Conservation (phyloP, 2,888 invertebrate genomes). For the Antheraea assamensis region DNA sequence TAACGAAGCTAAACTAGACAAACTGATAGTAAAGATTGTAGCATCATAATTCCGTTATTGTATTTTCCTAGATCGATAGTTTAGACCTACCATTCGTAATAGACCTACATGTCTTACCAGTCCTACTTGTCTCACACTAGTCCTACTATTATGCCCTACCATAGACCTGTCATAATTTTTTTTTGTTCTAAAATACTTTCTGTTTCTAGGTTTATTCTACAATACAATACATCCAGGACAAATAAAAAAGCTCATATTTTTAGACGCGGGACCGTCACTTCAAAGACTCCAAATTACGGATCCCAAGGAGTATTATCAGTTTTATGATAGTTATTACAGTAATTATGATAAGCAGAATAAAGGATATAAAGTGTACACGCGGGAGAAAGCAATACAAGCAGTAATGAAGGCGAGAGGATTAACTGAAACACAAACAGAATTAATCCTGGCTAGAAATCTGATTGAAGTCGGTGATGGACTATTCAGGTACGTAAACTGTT, state of each 20-base stretch:
- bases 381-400: constrained; percentile 60
- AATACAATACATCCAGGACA: constrained; percentile 71
- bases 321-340: constrained; percentile 56
- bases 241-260: constrained; percentile 68
- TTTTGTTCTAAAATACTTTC: too few relatives aligned
- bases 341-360: constrained; percentile 50
- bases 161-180: too few relatives aligned
- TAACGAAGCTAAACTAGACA: too few relatives aligned
- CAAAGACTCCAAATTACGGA: constrained; percentile 44
- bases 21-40: too few relatives aligned
- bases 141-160: too few relatives aligned
- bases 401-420: constrained; percentile 68
- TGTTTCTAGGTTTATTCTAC: constrained; percentile 59
- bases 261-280: constrained; percentile 53
- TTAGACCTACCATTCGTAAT: too few relatives aligned
- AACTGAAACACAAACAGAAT: constrained; percentile 67
- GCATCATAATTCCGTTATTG: too few relatives aligned
- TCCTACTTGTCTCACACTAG: too few relatives aligned
- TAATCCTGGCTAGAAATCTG: constrained; percentile 73
- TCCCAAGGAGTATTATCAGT: constrained; percentile 53
- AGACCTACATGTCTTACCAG: too few relatives aligned
- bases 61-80: too few relatives aligned
- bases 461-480: constrained; percentile 59
- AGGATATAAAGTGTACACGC: constrained; percentile 33
- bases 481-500: constrained; percentile 52